Percentiles rank a stretch among this genome's conserved stretches.
phyloP scores from a whole-genome alignment of 2,113 vertebrate genomes.

The Sphaerodactylus townsendi region DNA sequence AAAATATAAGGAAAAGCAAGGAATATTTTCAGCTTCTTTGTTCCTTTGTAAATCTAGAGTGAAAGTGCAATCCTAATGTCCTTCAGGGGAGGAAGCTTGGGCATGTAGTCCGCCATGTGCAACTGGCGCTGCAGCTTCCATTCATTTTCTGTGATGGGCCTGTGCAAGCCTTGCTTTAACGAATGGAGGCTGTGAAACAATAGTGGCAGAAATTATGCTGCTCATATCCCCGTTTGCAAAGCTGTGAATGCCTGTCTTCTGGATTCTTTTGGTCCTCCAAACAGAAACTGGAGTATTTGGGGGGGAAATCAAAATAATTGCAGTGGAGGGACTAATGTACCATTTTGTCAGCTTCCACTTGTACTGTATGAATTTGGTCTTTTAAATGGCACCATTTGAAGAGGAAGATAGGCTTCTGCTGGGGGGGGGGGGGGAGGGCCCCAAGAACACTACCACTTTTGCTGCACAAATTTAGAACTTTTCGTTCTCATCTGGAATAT shows the following conservation, averaged over 20 bases:
- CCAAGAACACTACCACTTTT: not conserved
- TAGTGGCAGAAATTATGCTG: not conserved
- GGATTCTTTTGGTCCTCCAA: not conserved
- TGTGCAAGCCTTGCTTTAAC: not conserved
- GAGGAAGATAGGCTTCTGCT: not conserved
- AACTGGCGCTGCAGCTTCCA: not conserved
- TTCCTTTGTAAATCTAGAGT: slow-evolving; percentile 23
- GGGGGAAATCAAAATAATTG: not conserved
- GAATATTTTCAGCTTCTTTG: not conserved
- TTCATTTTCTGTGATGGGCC: not conserved
- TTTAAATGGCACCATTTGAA: not conserved
- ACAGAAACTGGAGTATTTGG: slow-evolving; percentile 19
- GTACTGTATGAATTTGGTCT: not conserved
- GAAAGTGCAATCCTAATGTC: not conserved
- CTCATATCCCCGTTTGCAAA: not conserved
- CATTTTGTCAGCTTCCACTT: not conserved
- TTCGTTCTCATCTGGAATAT: not conserved
- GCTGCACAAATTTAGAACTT: not conserved
- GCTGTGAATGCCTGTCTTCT: not conserved
- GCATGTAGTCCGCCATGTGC: not conserved
- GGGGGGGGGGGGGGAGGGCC: not conserved
- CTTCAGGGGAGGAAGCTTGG: not conserved
- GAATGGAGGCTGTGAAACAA: not conserved
- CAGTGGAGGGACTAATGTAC: not conserved
- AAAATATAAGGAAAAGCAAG: not conserved